Conservation (phyloP, 2,797 vertebrate species). For the Phyllotis vaccarum region DNA sequence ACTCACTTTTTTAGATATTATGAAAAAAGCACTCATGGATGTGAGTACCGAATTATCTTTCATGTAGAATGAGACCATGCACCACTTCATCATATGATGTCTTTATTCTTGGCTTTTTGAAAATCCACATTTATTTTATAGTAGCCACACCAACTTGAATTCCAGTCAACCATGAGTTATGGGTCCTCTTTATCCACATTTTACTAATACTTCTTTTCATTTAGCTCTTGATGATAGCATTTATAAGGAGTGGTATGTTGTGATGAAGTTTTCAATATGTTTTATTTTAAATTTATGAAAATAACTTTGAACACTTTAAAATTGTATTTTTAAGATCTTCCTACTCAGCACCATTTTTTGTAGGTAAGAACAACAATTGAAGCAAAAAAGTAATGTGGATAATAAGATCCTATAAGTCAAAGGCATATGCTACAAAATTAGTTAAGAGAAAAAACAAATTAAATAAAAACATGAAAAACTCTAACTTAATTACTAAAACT, state of each 20-base stretch:
- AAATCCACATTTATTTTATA: background rate
- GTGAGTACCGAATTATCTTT: background rate
- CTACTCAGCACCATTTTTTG: background rate
- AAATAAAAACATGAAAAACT: background rate
- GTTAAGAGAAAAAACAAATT: background rate
- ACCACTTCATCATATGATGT: background rate
- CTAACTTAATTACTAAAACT: background rate
- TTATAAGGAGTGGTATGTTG: background rate
- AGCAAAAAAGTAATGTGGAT: background rate
- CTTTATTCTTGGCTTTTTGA: background rate
- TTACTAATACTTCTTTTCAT: background rate
- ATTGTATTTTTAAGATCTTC: background rate
- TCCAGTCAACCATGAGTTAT: background rate
- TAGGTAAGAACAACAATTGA: background rate
- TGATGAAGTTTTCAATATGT: background rate
- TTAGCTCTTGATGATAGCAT: background rate
- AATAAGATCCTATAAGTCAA: background rate
- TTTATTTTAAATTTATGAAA: background rate
- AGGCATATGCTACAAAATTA: background rate
- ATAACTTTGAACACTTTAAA: background rate
- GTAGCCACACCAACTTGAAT: background rate
- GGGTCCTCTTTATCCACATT: background rate
- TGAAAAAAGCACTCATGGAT: background rate
- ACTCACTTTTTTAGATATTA: no score
- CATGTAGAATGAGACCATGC: background rate